Conservation (phyloP, 2,888 invertebrate genomes). For the Campoplex nolae region DNA sequence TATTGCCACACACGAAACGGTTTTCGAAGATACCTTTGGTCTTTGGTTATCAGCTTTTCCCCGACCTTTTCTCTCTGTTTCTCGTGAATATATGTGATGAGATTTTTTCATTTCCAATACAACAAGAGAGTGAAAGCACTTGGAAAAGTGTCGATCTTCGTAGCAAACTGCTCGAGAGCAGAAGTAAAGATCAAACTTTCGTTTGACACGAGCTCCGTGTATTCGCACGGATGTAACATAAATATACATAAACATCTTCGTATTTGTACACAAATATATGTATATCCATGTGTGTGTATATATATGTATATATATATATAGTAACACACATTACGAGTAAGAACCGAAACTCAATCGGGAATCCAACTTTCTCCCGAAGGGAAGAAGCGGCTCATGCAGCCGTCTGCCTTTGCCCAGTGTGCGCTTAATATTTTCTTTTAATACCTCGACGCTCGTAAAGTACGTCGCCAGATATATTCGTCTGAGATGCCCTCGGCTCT, state of each 20-base stretch:
- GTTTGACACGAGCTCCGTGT: slow-evolving; percentile 55
- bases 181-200: slow-evolving; percentile 66
- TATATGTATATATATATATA: background rate
- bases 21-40: slow-evolving; percentile 56
- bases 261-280: slow-evolving; percentile 20
- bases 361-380: slow-evolving; percentile 76
- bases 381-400: slow-evolving; percentile 62
- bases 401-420: slow-evolving; percentile 28
- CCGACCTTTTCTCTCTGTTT: slow-evolving; percentile 9
- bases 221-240: slow-evolving; percentile 24
- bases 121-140: slow-evolving; percentile 61
- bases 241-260: slow-evolving; percentile 20
- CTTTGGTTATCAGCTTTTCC: slow-evolving; percentile 40
- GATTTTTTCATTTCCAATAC: slow-evolving; percentile 39
- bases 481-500: slow-evolving; percentile 43
- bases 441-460: slow-evolving; percentile 63
- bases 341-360: slow-evolving; percentile 74
- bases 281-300: background rate
- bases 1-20: slow-evolving; percentile 50
- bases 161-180: slow-evolving; percentile 43
- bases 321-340: slow-evolving; percentile 50
- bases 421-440: slow-evolving; percentile 43
- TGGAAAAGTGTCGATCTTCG: slow-evolving; percentile 61
- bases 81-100: slow-evolving; percentile 15
- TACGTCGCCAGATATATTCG: slow-evolving; percentile 51